A percentile compares a stretch with the other conserved stretches of the same genome.
Evolutionary conservation across 2,797 vertebrate species (phyloP).

Genomic region (Anomalospiza imberbis): DNA sequence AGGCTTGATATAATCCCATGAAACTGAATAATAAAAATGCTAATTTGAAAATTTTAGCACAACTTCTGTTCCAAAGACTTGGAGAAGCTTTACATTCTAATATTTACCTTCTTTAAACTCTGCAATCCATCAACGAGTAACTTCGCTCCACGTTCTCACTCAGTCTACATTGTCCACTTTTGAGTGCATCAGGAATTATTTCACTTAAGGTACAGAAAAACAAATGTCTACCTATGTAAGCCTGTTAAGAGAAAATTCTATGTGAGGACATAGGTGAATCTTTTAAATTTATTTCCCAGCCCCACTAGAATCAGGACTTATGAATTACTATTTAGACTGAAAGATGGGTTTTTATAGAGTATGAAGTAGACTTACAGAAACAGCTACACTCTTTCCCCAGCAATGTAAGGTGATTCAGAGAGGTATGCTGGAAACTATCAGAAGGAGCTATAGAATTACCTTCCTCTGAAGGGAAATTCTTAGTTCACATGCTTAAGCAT

Average conservation of each 20-base stretch:
- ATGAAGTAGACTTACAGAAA: not conserved
- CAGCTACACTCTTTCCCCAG: not conserved
- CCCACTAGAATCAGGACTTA: not conserved
- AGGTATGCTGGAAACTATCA: not conserved
- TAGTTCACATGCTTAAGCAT: not conserved
- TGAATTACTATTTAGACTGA: not conserved
- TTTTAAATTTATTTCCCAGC: not conserved
- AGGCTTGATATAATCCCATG: not conserved
- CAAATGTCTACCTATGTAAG: not conserved
- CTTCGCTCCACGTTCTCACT: not conserved
- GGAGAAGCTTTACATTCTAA: not conserved
- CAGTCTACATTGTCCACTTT: not conserved
- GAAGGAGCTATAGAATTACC: not conserved
- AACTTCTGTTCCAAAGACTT: not conserved
- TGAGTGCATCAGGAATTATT: not conserved
- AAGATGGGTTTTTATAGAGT: not conserved
- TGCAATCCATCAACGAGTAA: not conserved
- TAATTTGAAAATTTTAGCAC: not conserved
- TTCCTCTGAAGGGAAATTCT: not conserved
- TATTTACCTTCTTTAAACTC: not conserved
- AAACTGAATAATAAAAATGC: not conserved
- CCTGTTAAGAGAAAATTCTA: not conserved
- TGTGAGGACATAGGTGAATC: not conserved
- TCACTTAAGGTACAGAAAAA: not conserved
- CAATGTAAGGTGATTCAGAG: not conserved